Percentiles rank a stretch among this genome's conserved stretches.
Evolutionary conservation across 1,140 invertebrate species (phyloP).

Genomic region (Hormaphis cornu): DNA sequence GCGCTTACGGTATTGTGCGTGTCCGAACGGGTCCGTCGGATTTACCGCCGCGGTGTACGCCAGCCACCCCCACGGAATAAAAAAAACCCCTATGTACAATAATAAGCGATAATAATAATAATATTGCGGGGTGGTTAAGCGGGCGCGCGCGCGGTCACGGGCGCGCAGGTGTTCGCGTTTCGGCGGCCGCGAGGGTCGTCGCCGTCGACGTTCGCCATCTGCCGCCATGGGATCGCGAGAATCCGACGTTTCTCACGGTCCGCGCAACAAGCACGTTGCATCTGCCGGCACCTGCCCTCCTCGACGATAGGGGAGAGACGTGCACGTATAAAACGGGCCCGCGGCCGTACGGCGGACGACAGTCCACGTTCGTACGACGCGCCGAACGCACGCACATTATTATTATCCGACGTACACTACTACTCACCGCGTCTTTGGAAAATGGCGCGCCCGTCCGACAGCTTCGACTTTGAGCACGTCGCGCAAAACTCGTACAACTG

Average conservation of each 20-base stretch:
- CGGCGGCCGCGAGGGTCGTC: slow-evolving; percentile 19
- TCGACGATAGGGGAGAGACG: neutral
- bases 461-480: slow-evolving; percentile 28
- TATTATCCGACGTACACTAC: too few relatives aligned
- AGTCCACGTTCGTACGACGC: neutral
- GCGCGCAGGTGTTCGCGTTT: slow-evolving; percentile 9
- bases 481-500: slow-evolving; percentile 27
- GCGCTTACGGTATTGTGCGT: slow-evolving; percentile 27
- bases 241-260: slow-evolving; percentile 30
- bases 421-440: neutral
- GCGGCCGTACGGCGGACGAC: neutral
- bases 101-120: neutral
- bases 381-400: neutral
- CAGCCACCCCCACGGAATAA: too few relatives aligned
- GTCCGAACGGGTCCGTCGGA: slow-evolving; percentile 15
- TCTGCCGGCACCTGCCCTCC: slow-evolving; percentile 22
- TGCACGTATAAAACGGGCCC: neutral
- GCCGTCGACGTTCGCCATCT: slow-evolving; percentile 11
- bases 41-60: neutral
- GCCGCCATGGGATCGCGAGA: slow-evolving; percentile 32
- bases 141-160: slow-evolving; percentile 8
- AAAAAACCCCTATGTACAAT: slow-evolving; percentile 2
- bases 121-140: neutral
- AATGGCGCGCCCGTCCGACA: slow-evolving; percentile 14
- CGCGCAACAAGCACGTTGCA: neutral